Evolutionary conservation across 2,113 vertebrate species (phyloP).

Genomic region (Cacatua alba): DNA sequence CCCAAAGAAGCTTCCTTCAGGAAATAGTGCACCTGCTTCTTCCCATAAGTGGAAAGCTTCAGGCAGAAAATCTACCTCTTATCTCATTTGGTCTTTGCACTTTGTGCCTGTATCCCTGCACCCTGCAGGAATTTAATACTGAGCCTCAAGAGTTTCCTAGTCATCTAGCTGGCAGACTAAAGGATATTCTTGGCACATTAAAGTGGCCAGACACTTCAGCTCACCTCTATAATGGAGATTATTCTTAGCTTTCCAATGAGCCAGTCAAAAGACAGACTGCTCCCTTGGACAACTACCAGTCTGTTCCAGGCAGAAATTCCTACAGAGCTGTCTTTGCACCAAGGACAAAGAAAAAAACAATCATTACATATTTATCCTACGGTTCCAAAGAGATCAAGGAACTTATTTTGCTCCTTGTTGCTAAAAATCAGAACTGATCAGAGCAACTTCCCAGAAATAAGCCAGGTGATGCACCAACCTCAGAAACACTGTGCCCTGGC

Average conservation of each 20-base stretch:
- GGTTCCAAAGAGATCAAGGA: background rate
- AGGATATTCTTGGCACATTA: background rate
- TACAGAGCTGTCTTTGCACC: background rate
- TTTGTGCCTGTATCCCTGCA: background rate
- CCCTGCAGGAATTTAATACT: background rate
- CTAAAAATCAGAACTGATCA: background rate
- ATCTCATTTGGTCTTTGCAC: background rate
- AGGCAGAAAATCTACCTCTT: background rate
- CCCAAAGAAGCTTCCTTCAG: background rate
- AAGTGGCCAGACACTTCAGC: background rate
- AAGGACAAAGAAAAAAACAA: background rate
- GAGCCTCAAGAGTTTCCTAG: background rate
- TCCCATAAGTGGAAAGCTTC: background rate
- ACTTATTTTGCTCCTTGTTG: background rate
- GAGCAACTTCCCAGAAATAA: background rate
- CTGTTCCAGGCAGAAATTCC: background rate
- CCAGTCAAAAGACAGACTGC: background rate
- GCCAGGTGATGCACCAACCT: background rate
- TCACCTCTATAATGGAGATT: background rate
- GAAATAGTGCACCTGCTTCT: background rate
- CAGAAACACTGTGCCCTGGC: background rate
- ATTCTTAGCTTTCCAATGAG: background rate
- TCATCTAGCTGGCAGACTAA: background rate
- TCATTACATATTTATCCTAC: background rate
- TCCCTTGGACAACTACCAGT: background rate